Conservation (phyloP, 2,797 vertebrate species). For the Ciconia nigra region DNA sequence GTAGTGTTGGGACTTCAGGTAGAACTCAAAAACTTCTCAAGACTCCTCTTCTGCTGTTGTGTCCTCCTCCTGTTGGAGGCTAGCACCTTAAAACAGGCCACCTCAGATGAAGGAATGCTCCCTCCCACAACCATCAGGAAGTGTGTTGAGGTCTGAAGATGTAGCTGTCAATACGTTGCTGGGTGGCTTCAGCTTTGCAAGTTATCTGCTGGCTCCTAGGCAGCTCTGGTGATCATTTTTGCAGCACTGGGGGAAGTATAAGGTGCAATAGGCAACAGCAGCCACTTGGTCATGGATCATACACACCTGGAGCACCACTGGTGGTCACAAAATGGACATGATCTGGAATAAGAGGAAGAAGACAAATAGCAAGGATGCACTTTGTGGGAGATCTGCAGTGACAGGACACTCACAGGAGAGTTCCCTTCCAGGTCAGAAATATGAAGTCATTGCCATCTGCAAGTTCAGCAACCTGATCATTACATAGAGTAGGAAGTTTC, state of each 20-base stretch:
- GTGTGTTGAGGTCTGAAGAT: neutral
- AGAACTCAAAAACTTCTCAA: neutral
- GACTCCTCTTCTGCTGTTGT: neutral
- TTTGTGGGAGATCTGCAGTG: neutral
- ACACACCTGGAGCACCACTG: neutral
- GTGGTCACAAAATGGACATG: neutral
- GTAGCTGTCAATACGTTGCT: neutral
- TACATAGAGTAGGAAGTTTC: neutral
- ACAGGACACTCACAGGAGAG: neutral
- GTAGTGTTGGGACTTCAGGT: neutral
- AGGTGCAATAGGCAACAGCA: neutral
- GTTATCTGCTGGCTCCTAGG: neutral
- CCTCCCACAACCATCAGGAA: neutral
- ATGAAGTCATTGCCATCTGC: neutral
- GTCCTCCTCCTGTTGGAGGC: neutral
- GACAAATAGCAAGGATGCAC: neutral
- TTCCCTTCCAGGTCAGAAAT: neutral
- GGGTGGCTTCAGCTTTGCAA: neutral
- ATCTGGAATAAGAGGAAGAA: neutral
- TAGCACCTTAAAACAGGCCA: neutral
- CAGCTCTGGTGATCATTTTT: neutral
- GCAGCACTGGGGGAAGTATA: neutral
- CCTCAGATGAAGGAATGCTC: neutral
- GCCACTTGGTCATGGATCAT: neutral
- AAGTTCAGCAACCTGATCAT: neutral